phyloP scores from a whole-genome alignment of 1,140 invertebrate genomes.

The Zaprionus ornatus region DNA sequence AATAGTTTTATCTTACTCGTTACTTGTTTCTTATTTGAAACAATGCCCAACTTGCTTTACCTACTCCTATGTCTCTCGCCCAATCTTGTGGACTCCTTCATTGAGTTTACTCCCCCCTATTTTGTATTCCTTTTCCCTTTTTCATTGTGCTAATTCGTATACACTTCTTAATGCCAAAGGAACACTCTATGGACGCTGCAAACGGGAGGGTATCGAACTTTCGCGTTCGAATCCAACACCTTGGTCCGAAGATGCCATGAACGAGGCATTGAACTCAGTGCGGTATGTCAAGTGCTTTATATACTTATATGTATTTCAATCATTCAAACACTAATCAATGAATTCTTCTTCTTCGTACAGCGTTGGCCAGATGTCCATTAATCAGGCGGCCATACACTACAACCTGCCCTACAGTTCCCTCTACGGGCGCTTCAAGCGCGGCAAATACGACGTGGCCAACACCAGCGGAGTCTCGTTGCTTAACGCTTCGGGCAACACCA shows the following conservation, averaged over 20 bases:
- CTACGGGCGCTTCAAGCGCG: slow-evolving; percentile 93
- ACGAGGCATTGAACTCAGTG: slow-evolving; percentile 93
- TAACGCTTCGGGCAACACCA: slow-evolving; percentile 81
- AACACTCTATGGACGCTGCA: slow-evolving; percentile 93
- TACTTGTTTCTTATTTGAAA: background rate
- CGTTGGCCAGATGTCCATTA: slow-evolving; percentile 95
- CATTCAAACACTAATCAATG: background rate
- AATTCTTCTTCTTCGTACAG: slow-evolving; percentile 84
- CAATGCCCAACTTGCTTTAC: too few relatives aligned
- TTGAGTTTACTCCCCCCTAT: background rate
- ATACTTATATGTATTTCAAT: background rate
- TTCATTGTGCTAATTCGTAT: slow-evolving; percentile 35
- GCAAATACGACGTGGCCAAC: slow-evolving; percentile 85
- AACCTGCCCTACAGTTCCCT: slow-evolving; percentile 95
- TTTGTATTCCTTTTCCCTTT: background rate
- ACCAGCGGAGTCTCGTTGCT: slow-evolving; percentile 73
- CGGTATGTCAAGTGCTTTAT: slow-evolving; percentile 85
- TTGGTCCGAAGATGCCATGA: slow-evolving; percentile 95
- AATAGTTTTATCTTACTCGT: background rate
- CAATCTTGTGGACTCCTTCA: background rate
- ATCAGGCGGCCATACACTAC: slow-evolving; percentile 96
- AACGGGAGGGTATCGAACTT: slow-evolving; percentile 94
- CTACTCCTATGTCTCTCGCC: background rate
- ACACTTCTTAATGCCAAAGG: slow-evolving; percentile 83
- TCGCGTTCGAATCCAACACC: slow-evolving; percentile 93